Percentiles rank a stretch among this genome's conserved stretches.
phyloP scores from a whole-genome alignment of 2,797 vertebrate species.

The Sebastes matsubarae region DNA sequence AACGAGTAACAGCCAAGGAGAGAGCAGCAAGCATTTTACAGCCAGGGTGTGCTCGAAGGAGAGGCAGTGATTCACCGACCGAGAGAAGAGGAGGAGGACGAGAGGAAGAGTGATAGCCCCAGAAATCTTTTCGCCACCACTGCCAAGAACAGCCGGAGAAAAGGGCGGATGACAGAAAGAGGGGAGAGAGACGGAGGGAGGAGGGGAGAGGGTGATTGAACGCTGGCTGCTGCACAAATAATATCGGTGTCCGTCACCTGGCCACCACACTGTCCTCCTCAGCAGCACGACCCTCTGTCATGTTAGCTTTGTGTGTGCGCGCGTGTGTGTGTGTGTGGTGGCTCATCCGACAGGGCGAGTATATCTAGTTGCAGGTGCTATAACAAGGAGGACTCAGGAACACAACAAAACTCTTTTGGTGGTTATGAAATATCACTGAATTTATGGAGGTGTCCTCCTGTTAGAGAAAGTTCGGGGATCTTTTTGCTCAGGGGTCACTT shows the following conservation, averaged over 20 bases:
- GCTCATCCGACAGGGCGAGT: constrained; percentile 22
- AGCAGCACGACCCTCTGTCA: constrained; percentile 50
- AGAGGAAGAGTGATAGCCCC: constrained; percentile 64
- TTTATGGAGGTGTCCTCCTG: not conserved
- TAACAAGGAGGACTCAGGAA: constrained; percentile 1
- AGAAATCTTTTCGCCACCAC: constrained; percentile 54
- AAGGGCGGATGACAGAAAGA: constrained; percentile 57
- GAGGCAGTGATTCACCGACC: constrained; percentile 49
- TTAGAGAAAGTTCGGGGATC: not conserved
- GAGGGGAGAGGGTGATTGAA: constrained; percentile 63
- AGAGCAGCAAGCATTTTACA: constrained; percentile 42
- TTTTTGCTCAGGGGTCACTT: constrained; percentile 32
- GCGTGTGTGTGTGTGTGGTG: not conserved
- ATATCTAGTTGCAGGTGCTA: not conserved
- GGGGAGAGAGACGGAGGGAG: constrained; percentile 32
- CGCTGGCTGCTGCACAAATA: constrained; percentile 64
- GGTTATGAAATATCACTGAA: constrained; percentile 7
- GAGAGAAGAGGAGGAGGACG: constrained; percentile 41
- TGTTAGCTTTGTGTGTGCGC: constrained; percentile 18
- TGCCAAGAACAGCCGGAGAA: constrained; percentile 71
- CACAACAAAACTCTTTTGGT: not conserved
- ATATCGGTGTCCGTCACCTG: constrained; percentile 73
- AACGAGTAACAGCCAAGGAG: constrained; percentile 19
- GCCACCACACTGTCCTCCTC: constrained; percentile 54
- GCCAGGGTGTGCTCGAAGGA: constrained; percentile 32